These are phyloP conservation scores for Scortum barcoo DNA, from an alignment of 2,113 vertebrate species.

Conservation along the genomic window DNA sequence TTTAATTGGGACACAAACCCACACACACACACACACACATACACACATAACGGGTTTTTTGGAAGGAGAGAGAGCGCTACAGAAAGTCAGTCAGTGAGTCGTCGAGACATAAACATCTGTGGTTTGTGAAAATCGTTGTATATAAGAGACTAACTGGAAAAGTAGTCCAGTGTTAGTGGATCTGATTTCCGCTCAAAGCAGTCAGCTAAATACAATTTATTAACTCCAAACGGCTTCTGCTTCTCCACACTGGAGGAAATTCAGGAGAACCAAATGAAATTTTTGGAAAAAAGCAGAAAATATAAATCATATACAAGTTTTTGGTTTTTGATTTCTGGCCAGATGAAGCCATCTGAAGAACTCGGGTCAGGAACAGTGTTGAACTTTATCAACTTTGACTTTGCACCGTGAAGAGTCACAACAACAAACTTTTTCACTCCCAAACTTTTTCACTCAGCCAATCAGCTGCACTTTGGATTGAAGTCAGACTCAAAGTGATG, in stretches of 20 bases:
- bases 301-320: not conserved
- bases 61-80: conserved; percentile 1
- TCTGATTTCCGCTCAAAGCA: conserved; percentile 47
- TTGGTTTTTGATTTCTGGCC: not conserved
- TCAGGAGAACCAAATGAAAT: not conserved
- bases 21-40: conserved; percentile 9
- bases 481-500: not conserved
- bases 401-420: not conserved
- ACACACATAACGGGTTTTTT: conserved; percentile 10
- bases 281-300: not conserved
- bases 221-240: conserved; percentile 12
- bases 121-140: conserved; percentile 47
- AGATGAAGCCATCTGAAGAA: not conserved
- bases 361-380: not conserved
- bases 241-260: not conserved
- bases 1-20: conserved; percentile 34
- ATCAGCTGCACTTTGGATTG: not conserved
- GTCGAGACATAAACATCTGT: conserved; percentile 61
- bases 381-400: not conserved
- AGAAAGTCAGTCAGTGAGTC: conserved; percentile 32
- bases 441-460: not conserved
- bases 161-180: conserved; percentile 43
- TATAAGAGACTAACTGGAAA: conserved; percentile 59
- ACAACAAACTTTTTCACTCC: conserved; percentile 3
- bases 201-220: conserved; percentile 37